A percentile compares a stretch with the other conserved stretches of the same genome.
Evolutionary conservation across 2,888 invertebrate species (phyloP).

Genomic region (Acheta domesticus): DNA sequence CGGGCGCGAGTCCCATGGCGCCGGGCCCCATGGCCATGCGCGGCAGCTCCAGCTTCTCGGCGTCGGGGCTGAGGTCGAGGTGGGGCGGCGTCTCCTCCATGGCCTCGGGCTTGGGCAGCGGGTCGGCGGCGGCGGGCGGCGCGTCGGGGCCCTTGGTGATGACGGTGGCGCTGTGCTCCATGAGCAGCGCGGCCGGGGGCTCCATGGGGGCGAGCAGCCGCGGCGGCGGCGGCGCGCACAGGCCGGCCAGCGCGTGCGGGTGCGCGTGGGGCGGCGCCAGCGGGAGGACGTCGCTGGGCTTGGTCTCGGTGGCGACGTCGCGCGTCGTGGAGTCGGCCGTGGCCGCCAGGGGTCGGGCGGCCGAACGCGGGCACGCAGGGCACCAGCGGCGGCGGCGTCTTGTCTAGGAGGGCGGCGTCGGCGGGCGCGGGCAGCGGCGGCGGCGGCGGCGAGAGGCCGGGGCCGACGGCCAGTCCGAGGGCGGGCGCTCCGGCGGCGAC

Average conservation of each 20-base stretch:
- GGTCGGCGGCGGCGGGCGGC: too few relatives aligned
- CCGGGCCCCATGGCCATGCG: background rate
- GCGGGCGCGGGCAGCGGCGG: background rate
- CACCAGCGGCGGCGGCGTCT: background rate
- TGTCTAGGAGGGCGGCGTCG: background rate
- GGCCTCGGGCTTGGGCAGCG: background rate
- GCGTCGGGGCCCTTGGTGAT: background rate
- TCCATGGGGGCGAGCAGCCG: background rate
- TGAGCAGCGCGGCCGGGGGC: background rate
- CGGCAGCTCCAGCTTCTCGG: slow-evolving; percentile 11
- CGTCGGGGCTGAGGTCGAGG: too few relatives aligned
- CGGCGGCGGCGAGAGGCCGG: background rate
- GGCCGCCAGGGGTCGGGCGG: background rate
- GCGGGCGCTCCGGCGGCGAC: background rate
- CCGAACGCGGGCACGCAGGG: too few relatives aligned
- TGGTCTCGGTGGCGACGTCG: background rate
- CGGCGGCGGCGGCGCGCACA: background rate
- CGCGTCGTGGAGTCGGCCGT: background rate
- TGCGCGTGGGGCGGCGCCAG: too few relatives aligned
- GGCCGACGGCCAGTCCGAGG: background rate
- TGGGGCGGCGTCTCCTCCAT: background rate
- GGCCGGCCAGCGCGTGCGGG: too few relatives aligned
- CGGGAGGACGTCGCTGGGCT: background rate
- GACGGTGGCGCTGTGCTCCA: background rate
- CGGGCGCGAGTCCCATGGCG: background rate